Base-by-base conservation (phyloP, 2,888 invertebrate genomes). In the Drosophila macrospina region DNA sequence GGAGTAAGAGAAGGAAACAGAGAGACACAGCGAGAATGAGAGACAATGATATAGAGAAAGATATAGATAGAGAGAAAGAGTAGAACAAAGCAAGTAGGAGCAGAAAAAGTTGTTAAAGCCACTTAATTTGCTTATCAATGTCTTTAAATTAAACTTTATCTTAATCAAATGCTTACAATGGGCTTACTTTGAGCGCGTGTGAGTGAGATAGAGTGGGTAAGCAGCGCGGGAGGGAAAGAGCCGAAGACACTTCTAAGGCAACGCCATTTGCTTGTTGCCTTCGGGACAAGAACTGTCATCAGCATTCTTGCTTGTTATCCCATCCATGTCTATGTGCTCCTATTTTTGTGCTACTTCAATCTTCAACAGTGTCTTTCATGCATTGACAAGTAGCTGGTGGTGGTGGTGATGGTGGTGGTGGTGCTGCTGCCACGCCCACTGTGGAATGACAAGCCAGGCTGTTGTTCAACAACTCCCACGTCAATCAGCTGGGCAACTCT, bases 401-500 rank as follows among this genome's bases (percentile, higher is more conserved):
- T 26, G 11, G 0, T 26, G 42, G 7, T 32, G 34, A 5, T 68
- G 11, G 1, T n/a, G 42, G 7, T 32, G 34, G 6, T 68, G 56
- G 6, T 26, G 7, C 26, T 26, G 26, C 5, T 28, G 56, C 56
- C 72, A 65, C 52, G 52, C 71, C 73, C 57, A 48, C 15, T 24
- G 6, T 20, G 51, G 7, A 44, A 32, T 41, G 52, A 45, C 56
- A 51, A 45, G 13, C 15, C 24, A 47, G 45, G 13, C 28, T 45
- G 57, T 50, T 59, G 50, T 37, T 59, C 30, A 16, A 39, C 15
- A 76, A 60, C 51, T 87, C 50, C 70, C 67, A 55, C 69, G 82
- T 69, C 86, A 83, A 83, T 83, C 88, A 73, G 73, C 61, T 56
- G 60, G 34, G 71, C 56, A 60, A 55, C 30, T 57, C 68, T 67